A percentile compares a stretch with the other conserved stretches of the same genome.
These are phyloP conservation scores for Macroramphosus scolopax DNA, from an alignment of 2,797 vertebrate genomes.

Conservation along the genomic window DNA sequence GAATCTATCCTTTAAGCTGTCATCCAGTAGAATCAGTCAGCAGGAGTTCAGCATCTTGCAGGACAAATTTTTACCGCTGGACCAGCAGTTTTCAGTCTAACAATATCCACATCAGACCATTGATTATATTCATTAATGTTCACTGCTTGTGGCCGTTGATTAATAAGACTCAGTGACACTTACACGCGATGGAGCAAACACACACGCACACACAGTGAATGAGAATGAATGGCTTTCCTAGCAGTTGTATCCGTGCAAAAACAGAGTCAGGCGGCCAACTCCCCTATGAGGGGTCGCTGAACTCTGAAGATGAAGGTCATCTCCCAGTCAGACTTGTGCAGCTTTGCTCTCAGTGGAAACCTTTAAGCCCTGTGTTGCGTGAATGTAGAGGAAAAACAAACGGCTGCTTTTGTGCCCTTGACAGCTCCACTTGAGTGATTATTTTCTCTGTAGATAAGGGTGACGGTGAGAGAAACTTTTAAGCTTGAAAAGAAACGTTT, in stretches of 20 bases:
- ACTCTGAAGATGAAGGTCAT: slow-evolving; percentile 52
- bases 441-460: not conserved
- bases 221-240: slow-evolving; percentile 8
- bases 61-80: no score
- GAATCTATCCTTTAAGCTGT: no score
- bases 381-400: slow-evolving; percentile 21
- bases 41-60: no score
- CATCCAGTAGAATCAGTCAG: no score
- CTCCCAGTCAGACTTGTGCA: slow-evolving; percentile 54
- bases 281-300: slow-evolving; percentile 42
- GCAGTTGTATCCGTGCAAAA: slow-evolving; percentile 12
- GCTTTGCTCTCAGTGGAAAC: slow-evolving; percentile 30
- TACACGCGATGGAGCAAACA: no score
- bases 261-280: slow-evolving; percentile 26
- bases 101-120: no score
- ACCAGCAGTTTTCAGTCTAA: no score
- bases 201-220: not conserved
- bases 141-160: no score
- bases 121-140: no score
- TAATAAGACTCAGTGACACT: no score
- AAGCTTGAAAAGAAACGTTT: no score
- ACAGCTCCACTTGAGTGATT: not conserved
- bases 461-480: no score
- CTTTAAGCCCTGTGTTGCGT: slow-evolving; percentile 13
- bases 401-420: slow-evolving; percentile 26